Percentiles rank a stretch among this genome's conserved stretches.
These are phyloP conservation scores for Lysandra coridon DNA, from an alignment of 2,888 invertebrate species.

Conservation along the genomic window DNA sequence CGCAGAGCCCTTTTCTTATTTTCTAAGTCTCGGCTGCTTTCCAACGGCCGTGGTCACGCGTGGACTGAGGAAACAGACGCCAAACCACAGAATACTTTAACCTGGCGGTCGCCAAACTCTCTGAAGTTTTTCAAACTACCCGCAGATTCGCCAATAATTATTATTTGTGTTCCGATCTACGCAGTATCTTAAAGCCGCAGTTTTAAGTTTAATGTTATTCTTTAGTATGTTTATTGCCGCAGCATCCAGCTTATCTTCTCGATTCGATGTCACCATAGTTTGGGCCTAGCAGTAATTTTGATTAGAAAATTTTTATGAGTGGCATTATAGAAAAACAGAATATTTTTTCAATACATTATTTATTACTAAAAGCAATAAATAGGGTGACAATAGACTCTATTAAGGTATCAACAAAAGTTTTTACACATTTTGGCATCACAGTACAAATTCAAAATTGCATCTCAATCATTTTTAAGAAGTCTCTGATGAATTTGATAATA, in stretches of 20 bases:
- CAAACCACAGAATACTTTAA: too few relatives aligned
- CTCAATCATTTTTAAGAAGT: slow-evolving; percentile 15
- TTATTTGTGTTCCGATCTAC: too few relatives aligned
- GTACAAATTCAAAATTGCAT: slow-evolving; percentile 56
- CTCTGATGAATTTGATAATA: background rate
- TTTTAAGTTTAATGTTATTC: too few relatives aligned
- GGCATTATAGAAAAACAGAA: slow-evolving; percentile 23
- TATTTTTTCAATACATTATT: slow-evolving; percentile 54
- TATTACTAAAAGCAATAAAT: slow-evolving; percentile 79
- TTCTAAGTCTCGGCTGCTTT: too few relatives aligned
- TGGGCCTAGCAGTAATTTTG: background rate
- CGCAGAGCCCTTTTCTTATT: too few relatives aligned
- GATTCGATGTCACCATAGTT: background rate
- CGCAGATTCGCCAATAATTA: background rate
- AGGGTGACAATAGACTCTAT: slow-evolving; percentile 75
- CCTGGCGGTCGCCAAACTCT: too few relatives aligned
- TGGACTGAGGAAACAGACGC: too few relatives aligned
- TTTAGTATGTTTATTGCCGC: too few relatives aligned
- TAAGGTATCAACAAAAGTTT: slow-evolving; percentile 72
- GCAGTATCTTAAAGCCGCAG: too few relatives aligned
- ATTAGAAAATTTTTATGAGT: background rate
- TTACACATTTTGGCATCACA: slow-evolving; percentile 76
- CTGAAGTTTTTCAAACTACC: too few relatives aligned
- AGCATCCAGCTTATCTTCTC: too few relatives aligned
- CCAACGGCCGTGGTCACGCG: too few relatives aligned